These are phyloP conservation scores for Zygaena filipendulae DNA, from an alignment of 2,888 invertebrate genomes.

Conservation along the genomic window DNA sequence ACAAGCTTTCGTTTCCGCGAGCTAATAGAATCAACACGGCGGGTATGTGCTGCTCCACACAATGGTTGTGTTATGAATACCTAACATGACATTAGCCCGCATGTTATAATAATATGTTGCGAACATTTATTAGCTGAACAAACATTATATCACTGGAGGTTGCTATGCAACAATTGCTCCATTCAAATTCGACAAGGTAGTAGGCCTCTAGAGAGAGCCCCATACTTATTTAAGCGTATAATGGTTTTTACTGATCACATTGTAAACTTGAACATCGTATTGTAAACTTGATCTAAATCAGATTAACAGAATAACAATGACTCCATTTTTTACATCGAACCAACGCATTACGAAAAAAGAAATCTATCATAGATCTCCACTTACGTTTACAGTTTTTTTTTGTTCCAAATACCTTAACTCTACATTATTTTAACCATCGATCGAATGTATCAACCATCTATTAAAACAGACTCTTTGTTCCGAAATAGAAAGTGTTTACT, in stretches of 20 bases:
- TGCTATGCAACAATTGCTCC: no score
- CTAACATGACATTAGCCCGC: conserved; percentile 52
- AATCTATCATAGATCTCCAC: no score
- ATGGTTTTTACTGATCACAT: conserved; percentile 35
- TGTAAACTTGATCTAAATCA: conserved; percentile 17
- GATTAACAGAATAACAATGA: conserved; percentile 9
- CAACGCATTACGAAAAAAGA: no score
- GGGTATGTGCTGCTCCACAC: conserved; percentile 37
- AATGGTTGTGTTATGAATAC: conserved; percentile 54
- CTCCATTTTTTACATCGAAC: no score
- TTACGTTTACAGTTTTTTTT: no score
- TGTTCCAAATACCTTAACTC: no score
- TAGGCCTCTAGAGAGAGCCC: conserved; percentile 9
- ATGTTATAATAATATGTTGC: no score
- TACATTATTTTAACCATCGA: no score
- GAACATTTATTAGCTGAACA: conserved; percentile 46
- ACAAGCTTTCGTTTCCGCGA: conserved; percentile 47
- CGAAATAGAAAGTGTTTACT: no score
- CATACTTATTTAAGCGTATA: conserved; percentile 19
- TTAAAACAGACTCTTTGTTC: no score
- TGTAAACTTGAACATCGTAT: conserved; percentile 37
- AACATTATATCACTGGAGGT: conserved; percentile 32
- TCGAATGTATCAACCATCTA: no score
- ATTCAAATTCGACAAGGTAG: no score
- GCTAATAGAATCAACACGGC: conserved; percentile 51